These are phyloP conservation scores for Andrena hattorfiana DNA, from an alignment of 2,888 invertebrate genomes.

Conservation along the genomic window DNA sequence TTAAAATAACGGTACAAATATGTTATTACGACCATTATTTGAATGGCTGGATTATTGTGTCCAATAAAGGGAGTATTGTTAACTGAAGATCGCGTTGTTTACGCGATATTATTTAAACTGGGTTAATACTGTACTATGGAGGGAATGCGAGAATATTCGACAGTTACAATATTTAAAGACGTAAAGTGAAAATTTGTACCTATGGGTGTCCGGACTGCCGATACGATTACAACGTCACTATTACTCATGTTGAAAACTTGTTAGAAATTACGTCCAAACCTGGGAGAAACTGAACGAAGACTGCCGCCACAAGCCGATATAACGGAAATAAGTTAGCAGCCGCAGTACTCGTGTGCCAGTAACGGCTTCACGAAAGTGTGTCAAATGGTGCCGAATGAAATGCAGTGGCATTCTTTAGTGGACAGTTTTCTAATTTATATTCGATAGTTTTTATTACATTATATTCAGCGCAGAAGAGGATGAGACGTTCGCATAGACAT, in stretches of 20 bases:
- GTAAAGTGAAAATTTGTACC: slow-evolving; percentile 86
- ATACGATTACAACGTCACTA: slow-evolving; percentile 89
- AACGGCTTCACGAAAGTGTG: slow-evolving; percentile 67
- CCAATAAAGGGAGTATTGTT: neutral
- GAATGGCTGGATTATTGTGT: neutral
- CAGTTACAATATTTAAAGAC: neutral
- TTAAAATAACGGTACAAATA: neutral
- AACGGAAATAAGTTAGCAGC: slow-evolving; percentile 67
- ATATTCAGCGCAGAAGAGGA: neutral
- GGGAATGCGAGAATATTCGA: slow-evolving; percentile 9
- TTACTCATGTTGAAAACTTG: slow-evolving; percentile 74
- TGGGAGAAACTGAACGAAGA: slow-evolving; percentile 54
- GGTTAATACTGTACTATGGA: slow-evolving; percentile 8
- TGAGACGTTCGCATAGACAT: neutral
- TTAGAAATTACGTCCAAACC: neutral
- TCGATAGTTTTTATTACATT: neutral
- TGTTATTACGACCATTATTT: neutral
- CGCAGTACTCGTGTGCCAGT: slow-evolving; percentile 55
- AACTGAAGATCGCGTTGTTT: slow-evolving; percentile 22
- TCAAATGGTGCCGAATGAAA: slow-evolving; percentile 57
- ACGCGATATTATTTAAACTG: slow-evolving; percentile 43
- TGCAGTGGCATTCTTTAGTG: slow-evolving; percentile 23
- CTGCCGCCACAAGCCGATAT: slow-evolving; percentile 65
- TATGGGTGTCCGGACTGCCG: slow-evolving; percentile 94
- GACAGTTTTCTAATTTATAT: neutral